Conservation (phyloP, 2,888 invertebrate genomes). For the Drosophila stalkeri region DNA sequence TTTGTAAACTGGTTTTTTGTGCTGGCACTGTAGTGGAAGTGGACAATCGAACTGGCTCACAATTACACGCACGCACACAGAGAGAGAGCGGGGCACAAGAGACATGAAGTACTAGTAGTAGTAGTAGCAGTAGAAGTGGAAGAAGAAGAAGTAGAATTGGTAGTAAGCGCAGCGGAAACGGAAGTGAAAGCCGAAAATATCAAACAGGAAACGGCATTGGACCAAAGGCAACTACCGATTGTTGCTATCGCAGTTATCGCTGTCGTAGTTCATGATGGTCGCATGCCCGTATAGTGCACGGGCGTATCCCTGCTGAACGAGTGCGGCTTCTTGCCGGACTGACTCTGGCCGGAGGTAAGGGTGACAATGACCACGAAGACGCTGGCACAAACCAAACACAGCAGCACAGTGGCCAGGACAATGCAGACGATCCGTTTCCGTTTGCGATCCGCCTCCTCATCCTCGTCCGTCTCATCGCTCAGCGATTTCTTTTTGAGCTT, state of each 20-base stretch:
- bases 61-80: slow-evolving; percentile 37
- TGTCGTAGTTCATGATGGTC: slow-evolving; percentile 74
- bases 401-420: slow-evolving; percentile 89
- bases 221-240: slow-evolving; percentile 4
- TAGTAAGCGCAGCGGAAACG: slow-evolving; percentile 49
- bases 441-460: slow-evolving; percentile 88
- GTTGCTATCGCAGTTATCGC: slow-evolving; percentile 2
- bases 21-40: slow-evolving; percentile 21
- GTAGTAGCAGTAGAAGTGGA: slow-evolving; percentile 4
- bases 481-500: slow-evolving; percentile 84
- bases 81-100: slow-evolving; percentile 22
- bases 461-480: slow-evolving; percentile 86
- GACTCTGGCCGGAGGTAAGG: slow-evolving; percentile 89
- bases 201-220: slow-evolving; percentile 24
- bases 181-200: slow-evolving; percentile 49
- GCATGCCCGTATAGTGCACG: slow-evolving; percentile 85
- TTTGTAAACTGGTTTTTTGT: slow-evolving; percentile 12
- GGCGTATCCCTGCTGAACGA: slow-evolving; percentile 87
- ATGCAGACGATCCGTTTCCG: slow-evolving; percentile 90
- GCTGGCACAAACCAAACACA: slow-evolving; percentile 90
- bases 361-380: slow-evolving; percentile 92
- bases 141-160: slow-evolving; percentile 10
- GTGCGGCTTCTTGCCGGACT: slow-evolving; percentile 89
- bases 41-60: slow-evolving; percentile 21
- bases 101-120: slow-evolving; percentile 14